Evolutionary conservation across 2,113 vertebrate genomes (phyloP), one percentile per base, ranked within the genome.

Genomic region (Plecturocebus donacophilus): DNA sequence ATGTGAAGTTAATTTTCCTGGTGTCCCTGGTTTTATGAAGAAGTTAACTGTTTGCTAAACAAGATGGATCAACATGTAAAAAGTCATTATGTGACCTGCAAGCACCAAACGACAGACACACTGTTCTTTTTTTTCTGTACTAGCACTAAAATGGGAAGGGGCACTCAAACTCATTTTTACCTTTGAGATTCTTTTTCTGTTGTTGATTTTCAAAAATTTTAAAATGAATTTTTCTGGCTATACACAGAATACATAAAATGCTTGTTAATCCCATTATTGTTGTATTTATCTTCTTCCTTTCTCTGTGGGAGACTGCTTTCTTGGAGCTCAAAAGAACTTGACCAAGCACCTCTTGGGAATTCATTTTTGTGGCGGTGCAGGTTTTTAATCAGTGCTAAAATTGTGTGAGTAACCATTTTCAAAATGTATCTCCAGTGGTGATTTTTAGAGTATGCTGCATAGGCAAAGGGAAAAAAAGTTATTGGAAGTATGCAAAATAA

Each of bases 11-110:
- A 93, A 96, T 96, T 98, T 98, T 98, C 96, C 97, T 98, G 98
- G 96, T 98, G 89, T 98, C 82, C 42, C 94, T 97, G 97, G 97
- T 97, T 98, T 98, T 97, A 82, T 96, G 98, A 98, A 97, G 97
- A 89, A 97, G 93, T 97, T 88, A 95, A 95, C 70, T 97, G 79
- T 97, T 97, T 97, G 94, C 97, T 97, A 97, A 96, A 85, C 87
- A 47, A 79, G 54, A 94, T 94, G 90, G 80, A 42, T 42, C 86
- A 80, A 76, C 92, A 95, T 94, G 58, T 91, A 91, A 95, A 97
- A 98, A 95, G 79, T 95, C 93, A 76, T 73, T 97, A 88, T 96
- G 85, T 86, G 93, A 98, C 81, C 86, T 82, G 10, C 94, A 90
- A 95, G 70, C 64, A 23, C 91, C 71, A 94, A 90, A 58, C 9